A percentile compares a stretch with the other conserved stretches of the same genome.
These are phyloP conservation scores for Atrichornis clamosus DNA, from an alignment of 2,113 vertebrate genomes.

Conservation along the genomic window DNA sequence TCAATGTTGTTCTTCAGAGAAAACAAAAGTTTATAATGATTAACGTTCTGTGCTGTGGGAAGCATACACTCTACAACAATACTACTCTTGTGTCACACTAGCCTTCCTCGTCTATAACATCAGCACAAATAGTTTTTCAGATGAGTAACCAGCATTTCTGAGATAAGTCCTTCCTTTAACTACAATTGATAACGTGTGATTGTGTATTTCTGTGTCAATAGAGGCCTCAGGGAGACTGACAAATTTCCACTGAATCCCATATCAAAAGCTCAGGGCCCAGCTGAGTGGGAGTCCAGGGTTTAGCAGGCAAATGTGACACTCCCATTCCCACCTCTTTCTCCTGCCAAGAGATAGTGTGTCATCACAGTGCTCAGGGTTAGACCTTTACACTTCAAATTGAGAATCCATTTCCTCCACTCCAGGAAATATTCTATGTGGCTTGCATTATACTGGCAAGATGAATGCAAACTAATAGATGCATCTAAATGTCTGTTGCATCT, in stretches of 20 bases:
- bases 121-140: slow-evolving; percentile 71
- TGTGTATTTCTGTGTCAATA: slow-evolving; percentile 53
- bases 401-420: not conserved
- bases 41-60: slow-evolving; percentile 55
- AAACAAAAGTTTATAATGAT: slow-evolving; percentile 64
- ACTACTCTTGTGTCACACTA: slow-evolving; percentile 35
- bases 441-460: not conserved
- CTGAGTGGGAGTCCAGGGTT: not conserved
- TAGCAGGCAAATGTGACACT: not conserved
- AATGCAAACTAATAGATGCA: not conserved
- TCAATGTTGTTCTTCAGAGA: slow-evolving; percentile 28
- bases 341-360: not conserved
- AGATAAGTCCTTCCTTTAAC: slow-evolving; percentile 74
- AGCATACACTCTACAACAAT: slow-evolving; percentile 44
- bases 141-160: slow-evolving; percentile 57
- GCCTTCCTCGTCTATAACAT: slow-evolving; percentile 41
- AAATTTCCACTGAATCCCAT: not conserved
- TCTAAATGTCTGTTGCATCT: not conserved
- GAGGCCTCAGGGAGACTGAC: not conserved
- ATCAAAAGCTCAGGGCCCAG: not conserved
- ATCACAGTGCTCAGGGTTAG: not conserved
- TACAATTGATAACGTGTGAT: slow-evolving; percentile 68
- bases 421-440: not conserved
- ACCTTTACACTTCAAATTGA: not conserved
- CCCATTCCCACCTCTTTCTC: not conserved